Evolutionary conservation across 1,140 invertebrate species (phyloP).

Genomic region (Zophobas morio): DNA sequence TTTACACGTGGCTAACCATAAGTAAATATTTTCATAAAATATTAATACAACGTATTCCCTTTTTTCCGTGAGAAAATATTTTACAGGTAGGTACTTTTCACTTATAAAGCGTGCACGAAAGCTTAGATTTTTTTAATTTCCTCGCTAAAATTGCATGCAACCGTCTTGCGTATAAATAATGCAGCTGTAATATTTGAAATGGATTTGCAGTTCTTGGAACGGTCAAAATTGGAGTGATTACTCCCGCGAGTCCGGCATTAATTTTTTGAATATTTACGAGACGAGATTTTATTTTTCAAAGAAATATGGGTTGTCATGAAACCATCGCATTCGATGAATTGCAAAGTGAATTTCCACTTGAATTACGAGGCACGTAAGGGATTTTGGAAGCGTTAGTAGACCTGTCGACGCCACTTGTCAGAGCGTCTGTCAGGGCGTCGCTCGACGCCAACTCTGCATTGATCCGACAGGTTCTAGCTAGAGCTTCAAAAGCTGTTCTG

Average conservation of each 20-base stretch:
- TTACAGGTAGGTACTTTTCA: too few species aligned
- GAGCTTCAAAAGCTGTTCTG: constrained; percentile 45
- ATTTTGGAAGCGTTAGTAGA: constrained; percentile 47
- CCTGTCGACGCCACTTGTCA: constrained; percentile 49
- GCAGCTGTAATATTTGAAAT: too few species aligned
- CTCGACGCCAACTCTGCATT: constrained; percentile 39
- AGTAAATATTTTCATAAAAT: too few species aligned
- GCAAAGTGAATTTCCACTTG: constrained; percentile 47
- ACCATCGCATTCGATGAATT: constrained; percentile 46
- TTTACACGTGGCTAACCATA: too few species aligned
- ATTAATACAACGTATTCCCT: too few species aligned
- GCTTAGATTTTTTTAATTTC: background rate
- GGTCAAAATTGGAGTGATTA: background rate
- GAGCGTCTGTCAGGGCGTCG: constrained; percentile 45
- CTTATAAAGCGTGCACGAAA: too few species aligned
- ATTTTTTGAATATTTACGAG: constrained; percentile 32
- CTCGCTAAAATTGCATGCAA: background rate
- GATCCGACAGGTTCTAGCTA: constrained; percentile 43
- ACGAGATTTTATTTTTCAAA: constrained; percentile 22
- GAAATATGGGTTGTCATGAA: constrained; percentile 37
- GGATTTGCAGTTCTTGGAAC: too few species aligned
- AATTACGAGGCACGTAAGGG: constrained; percentile 47
- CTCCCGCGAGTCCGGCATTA: constrained; percentile 2
- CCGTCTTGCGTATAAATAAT: too few species aligned
- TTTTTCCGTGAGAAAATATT: too few species aligned